A percentile compares a stretch with the other conserved stretches of the same genome.
phyloP scores from a whole-genome alignment of 2,797 vertebrate species.

The Natrix natrix region DNA sequence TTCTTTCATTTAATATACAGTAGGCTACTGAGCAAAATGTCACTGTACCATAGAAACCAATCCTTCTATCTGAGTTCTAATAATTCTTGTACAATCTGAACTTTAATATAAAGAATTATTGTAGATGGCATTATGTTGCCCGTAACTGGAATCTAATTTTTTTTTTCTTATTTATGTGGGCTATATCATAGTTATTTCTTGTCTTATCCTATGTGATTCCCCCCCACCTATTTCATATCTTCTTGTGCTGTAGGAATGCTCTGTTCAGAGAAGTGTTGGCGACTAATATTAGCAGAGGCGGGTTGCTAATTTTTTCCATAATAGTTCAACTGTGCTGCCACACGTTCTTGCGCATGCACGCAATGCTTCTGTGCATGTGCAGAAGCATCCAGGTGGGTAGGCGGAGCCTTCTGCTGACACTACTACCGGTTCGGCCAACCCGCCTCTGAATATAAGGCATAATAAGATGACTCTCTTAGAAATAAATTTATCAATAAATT shows the following conservation, averaged over 20 bases:
- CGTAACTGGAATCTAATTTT: constrained; percentile 5
- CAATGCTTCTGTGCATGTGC: too few species aligned
- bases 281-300: background rate
- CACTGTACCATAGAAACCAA: constrained; percentile 1
- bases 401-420: too few species aligned
- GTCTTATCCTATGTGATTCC: background rate
- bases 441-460: background rate
- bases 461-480: background rate
- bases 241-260: background rate
- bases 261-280: background rate
- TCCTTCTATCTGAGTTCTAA: background rate
- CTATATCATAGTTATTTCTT: background rate
- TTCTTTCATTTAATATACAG: background rate
- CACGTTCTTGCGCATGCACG: too few species aligned
- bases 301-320: too few species aligned
- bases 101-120: constrained; percentile 9
- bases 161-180: background rate
- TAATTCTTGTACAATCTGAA: background rate
- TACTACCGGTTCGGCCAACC: too few species aligned
- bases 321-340: too few species aligned
- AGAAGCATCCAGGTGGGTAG: too few species aligned
- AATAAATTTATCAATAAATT: background rate
- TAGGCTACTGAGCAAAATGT: background rate
- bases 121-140: background rate
- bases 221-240: background rate